phyloP scores from a whole-genome alignment of 2,888 invertebrate genomes.

The Ophioninae sp. region DNA sequence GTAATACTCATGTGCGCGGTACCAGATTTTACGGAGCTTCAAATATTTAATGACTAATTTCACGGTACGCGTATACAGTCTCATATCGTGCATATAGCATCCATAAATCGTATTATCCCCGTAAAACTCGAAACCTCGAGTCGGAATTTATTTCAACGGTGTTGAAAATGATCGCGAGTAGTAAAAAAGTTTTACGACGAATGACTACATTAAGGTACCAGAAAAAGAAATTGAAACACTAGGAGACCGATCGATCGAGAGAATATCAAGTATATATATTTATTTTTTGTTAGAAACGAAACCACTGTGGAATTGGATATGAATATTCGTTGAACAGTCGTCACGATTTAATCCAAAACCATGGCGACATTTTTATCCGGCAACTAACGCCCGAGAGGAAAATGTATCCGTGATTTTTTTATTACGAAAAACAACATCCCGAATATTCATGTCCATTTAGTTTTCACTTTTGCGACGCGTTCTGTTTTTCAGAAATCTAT shows the following conservation, averaged over 20 bases:
- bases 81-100: background rate
- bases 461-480: background rate
- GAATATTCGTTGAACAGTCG: background rate
- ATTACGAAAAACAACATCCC: background rate
- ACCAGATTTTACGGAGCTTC: constrained; percentile 21
- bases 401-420: background rate
- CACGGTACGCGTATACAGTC: constrained; percentile 8
- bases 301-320: background rate
- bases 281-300: background rate
- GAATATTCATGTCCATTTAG: background rate
- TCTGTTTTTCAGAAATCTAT: background rate
- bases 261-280: background rate
- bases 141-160: constrained; percentile 5
- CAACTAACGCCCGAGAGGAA: background rate
- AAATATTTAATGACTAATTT: constrained; percentile 43
- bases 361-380: background rate
- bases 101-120: constrained; percentile 25
- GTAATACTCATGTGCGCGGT: constrained; percentile 4
- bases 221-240: background rate
- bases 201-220: constrained; percentile 1
- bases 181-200: background rate
- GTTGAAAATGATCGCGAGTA: background rate
- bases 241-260: background rate
- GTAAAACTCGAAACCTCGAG: background rate
- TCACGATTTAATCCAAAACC: background rate